phyloP scores from a whole-genome alignment of 2,888 invertebrate genomes.

The Baccha elongata region DNA sequence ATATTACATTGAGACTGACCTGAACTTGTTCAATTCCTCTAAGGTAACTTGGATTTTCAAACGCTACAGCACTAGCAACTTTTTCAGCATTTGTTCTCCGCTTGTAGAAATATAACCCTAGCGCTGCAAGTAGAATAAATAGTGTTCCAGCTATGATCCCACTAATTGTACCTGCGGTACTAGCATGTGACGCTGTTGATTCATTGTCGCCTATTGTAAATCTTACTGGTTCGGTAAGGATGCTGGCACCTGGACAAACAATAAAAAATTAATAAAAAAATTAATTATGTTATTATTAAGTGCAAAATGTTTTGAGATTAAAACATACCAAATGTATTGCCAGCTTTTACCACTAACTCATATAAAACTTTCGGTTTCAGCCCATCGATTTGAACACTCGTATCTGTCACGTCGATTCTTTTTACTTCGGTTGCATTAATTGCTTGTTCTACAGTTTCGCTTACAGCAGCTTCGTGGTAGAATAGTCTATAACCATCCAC shows the following conservation, averaged over 20 bases:
- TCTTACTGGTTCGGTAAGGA: conserved; percentile 88
- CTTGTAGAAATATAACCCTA: conserved; percentile 81
- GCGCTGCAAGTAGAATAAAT: conserved; percentile 81
- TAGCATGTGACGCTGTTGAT: conserved; percentile 85
- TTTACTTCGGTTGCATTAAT: conserved; percentile 83
- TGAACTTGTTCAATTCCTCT: conserved; percentile 90
- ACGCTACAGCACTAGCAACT: conserved; percentile 88
- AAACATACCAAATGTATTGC: conserved; percentile 87
- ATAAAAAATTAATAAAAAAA: background rate
- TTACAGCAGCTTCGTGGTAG: conserved; percentile 87
- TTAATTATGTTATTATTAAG: conserved; percentile 54
- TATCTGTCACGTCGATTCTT: conserved; percentile 89
- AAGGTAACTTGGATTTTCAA: conserved; percentile 93
- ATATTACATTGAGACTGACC: conserved; percentile 82
- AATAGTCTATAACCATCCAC: conserved; percentile 93
- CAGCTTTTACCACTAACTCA: conserved; percentile 92
- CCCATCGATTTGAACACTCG: conserved; percentile 87
- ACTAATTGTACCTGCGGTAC: conserved; percentile 81
- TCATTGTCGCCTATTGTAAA: conserved; percentile 90
- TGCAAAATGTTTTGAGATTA: background rate
- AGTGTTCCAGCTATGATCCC: conserved; percentile 82
- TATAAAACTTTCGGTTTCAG: conserved; percentile 89
- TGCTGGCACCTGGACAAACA: conserved; percentile 85
- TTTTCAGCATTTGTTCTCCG: conserved; percentile 79
- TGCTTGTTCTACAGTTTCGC: conserved; percentile 72